Evolutionary conservation across 2,888 invertebrate species (phyloP), one percentile per base, ranked within the genome.

Genomic region (Nephrotoma flavescens): DNA sequence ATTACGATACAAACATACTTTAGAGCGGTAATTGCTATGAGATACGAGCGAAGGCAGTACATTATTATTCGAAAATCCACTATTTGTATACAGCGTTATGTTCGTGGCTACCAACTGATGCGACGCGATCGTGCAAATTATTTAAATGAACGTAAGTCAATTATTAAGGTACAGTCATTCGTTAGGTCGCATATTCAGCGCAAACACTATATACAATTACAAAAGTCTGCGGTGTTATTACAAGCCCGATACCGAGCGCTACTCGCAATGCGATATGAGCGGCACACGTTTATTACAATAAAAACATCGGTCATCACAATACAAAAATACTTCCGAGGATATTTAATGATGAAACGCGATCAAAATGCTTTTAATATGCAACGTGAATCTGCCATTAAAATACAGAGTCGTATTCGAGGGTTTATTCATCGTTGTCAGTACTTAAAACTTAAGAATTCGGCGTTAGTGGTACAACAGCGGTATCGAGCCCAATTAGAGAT

Each of bases 391-490:
- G 87, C 89, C 7, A 87, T 90, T 2, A 88, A 85, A 11, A 89
- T 93, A 86, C 93, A 93, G 88, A 89, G 88, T 87, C 89, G 89
- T 57, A 92, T 90, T 89, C 91, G 92, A 86, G 90, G 89, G 5
- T 89, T 88, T 9, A 86, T 4, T 86, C 87, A 6, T 91, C 90
- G 91, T 87, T 88, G 3, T 42, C 84, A 0, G 86, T 91, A 88
- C 87, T 19, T 87, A 52, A 71, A 86, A 7, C 89, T 92, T 9
- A 89, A 89, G 86, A 87, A 88, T 41, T 90, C 91, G 0, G 87
- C 89, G n/a, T 31, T 91, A 12, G 86, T 87, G 0, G 88, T 93
- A 11, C 93, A 93, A 89, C 88, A 87, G 6, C 41, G 87, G 41
- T 89, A 87, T 86, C 87, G 88, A 83, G 84, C 84, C n/a, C n/a